phyloP scores from a whole-genome alignment of 2,888 invertebrate genomes.

The Drosophila tanythrix region DNA sequence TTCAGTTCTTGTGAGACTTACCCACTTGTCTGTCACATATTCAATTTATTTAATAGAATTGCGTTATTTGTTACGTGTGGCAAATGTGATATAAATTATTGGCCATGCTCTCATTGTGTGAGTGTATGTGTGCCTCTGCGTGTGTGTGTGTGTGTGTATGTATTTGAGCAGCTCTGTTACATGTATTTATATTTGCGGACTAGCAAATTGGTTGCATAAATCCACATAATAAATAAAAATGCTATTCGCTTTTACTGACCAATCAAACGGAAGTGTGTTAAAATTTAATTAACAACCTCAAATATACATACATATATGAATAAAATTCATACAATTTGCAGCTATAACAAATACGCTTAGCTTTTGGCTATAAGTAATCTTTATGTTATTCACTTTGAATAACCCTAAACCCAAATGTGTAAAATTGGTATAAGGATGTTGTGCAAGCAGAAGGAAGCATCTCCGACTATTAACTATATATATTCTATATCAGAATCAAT shows the following conservation, averaged over 20 bases:
- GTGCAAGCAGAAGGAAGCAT: not conserved
- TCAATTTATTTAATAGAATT: slow-evolving; percentile 78
- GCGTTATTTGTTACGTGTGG: slow-evolving; percentile 55
- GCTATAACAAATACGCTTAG: not conserved
- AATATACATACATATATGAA: not conserved
- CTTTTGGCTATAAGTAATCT: not conserved
- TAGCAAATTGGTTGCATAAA: slow-evolving; percentile 3
- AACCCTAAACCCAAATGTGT: not conserved
- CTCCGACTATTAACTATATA: not conserved
- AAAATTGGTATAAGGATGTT: not conserved
- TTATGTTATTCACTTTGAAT: not conserved
- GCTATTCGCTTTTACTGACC: slow-evolving; percentile 4
- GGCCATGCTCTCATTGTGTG: slow-evolving; percentile 23
- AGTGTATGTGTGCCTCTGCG: not conserved
- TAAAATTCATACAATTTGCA: not conserved
- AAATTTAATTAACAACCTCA: not conserved
- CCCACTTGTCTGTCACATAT: slow-evolving; percentile 56
- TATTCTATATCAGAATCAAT: not conserved
- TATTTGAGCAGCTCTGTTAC: slow-evolving; percentile 10
- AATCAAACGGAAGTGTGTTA: not conserved
- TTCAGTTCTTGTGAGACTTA: slow-evolving; percentile 27
- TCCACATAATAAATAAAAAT: slow-evolving; percentile 12
- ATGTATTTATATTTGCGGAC: slow-evolving; percentile 5
- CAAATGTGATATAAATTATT: slow-evolving; percentile 58
- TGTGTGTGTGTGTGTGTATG: slow-evolving; percentile 4